Percentiles rank a stretch among this genome's conserved stretches.
Evolutionary conservation across 2,113 vertebrate genomes (phyloP).

Genomic region (Clarias batrachus): DNA sequence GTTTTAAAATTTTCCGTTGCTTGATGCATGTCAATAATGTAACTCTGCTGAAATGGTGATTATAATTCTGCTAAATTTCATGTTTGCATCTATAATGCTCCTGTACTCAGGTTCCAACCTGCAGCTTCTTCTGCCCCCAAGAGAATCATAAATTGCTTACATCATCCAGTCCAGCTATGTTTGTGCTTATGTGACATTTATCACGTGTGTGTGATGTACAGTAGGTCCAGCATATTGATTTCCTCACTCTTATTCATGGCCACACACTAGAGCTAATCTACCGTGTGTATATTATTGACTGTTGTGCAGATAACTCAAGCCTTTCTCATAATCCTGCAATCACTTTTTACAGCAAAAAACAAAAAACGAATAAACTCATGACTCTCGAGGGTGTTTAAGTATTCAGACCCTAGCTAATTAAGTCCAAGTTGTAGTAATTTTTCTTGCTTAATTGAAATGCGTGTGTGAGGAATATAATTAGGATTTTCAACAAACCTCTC

Average conservation of each 20-base stretch:
- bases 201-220: background rate
- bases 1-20: too few species aligned
- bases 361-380: background rate
- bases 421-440: background rate
- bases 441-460: background rate
- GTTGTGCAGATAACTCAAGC: background rate
- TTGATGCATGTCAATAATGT: too few species aligned
- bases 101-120: background rate
- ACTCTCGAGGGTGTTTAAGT: background rate
- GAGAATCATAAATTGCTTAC: background rate
- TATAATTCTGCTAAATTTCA: background rate
- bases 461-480: background rate
- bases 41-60: too few species aligned
- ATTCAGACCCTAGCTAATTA: background rate
- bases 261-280: slow-evolving; percentile 3
- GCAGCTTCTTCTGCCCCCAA: background rate
- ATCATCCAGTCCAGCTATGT: background rate
- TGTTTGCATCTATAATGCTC: background rate
- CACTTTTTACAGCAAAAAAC: background rate
- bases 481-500: background rate
- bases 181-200: background rate
- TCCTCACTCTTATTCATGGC: background rate
- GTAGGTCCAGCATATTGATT: background rate
- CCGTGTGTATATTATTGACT: background rate
- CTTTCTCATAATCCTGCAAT: background rate